phyloP scores from a whole-genome alignment of 2,888 invertebrate genomes.

The Cactoblastis cactorum region DNA sequence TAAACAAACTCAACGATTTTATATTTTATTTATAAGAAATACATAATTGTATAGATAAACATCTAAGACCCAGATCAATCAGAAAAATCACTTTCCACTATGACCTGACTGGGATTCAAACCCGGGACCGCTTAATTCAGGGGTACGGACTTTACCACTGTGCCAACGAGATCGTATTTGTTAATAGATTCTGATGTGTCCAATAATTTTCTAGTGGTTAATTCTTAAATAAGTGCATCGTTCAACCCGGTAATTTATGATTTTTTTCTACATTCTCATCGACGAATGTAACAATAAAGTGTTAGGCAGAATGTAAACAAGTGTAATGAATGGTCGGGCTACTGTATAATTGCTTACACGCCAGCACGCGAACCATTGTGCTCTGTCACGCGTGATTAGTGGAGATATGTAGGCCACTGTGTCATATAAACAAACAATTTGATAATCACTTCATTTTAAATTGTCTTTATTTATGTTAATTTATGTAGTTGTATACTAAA shows the following conservation, averaged over 20 bases:
- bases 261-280: background rate
- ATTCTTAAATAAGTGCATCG: background rate
- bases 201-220: no score
- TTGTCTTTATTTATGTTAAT: background rate
- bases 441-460: slow-evolving; percentile 3
- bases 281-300: background rate
- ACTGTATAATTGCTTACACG: slow-evolving; percentile 29
- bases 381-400: slow-evolving; percentile 62
- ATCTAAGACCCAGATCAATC: no score
- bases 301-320: slow-evolving; percentile 26
- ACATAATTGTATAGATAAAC: no score
- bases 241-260: background rate
- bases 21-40: no score
- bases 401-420: slow-evolving; percentile 59
- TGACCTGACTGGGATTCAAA: no score
- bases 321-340: slow-evolving; percentile 28
- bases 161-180: no score
- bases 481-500: background rate
- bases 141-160: no score
- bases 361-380: slow-evolving; percentile 44
- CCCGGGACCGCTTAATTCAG: no score
- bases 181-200: no score
- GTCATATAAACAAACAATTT: slow-evolving; percentile 30
- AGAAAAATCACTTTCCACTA: no score
- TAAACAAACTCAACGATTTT: no score